Evolutionary conservation across 1,140 invertebrate genomes (phyloP).

Genomic region (Cotesia glomerata): DNA sequence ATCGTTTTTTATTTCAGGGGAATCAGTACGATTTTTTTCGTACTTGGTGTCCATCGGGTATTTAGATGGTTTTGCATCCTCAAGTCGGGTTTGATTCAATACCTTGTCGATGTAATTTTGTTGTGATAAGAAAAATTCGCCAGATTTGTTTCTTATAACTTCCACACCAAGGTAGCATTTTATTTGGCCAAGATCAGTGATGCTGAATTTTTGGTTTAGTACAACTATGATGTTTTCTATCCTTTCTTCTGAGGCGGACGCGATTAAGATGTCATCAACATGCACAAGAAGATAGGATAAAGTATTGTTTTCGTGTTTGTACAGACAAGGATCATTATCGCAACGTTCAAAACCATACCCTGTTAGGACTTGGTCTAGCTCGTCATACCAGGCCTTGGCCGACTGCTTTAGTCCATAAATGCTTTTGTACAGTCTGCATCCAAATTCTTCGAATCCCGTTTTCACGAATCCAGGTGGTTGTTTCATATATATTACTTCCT

Average conservation of each 20-base stretch:
- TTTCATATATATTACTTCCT: neutral
- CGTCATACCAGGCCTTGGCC: too few relatives aligned
- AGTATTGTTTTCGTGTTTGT: too few relatives aligned
- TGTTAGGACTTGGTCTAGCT: too few relatives aligned
- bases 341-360: too few relatives aligned
- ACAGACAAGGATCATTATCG: too few relatives aligned
- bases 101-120: constrained; percentile 25
- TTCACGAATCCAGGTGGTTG: neutral
- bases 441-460: neutral
- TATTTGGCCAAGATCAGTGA: constrained; percentile 12
- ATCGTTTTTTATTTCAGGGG: too few relatives aligned
- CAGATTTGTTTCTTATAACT: constrained; percentile 2
- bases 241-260: too few relatives aligned
- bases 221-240: too few relatives aligned
- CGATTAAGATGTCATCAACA: too few relatives aligned
- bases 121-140: constrained; percentile 21
- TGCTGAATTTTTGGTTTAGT: too few relatives aligned
- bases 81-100: constrained; percentile 24
- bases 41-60: neutral
- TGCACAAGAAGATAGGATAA: too few relatives aligned
- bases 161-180: constrained; percentile 21
- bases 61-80: constrained; percentile 29
- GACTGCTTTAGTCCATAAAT: constrained; percentile 47
- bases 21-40: too few relatives aligned
- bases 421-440: constrained; percentile 36